These are phyloP conservation scores for Strigamia crassipes DNA, from an alignment of 2,888 invertebrate species.

Conservation along the genomic window DNA sequence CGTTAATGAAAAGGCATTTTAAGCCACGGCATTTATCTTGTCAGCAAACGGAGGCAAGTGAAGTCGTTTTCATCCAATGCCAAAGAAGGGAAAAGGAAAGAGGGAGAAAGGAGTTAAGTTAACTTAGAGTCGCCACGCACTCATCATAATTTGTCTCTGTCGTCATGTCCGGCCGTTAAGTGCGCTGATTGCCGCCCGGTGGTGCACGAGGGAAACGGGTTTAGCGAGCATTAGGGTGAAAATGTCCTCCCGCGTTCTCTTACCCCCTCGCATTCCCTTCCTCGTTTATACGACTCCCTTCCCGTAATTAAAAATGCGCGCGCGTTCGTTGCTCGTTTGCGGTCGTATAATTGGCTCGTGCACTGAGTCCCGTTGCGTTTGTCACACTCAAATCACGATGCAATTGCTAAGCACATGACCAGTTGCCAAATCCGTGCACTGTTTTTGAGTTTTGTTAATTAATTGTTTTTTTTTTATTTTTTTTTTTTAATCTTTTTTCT, in stretches of 20 bases:
- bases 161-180: constrained; percentile 42
- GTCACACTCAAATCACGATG: constrained; percentile 40
- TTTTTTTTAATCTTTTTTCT: background rate
- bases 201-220: constrained; percentile 42
- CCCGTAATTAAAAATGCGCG: constrained; percentile 41
- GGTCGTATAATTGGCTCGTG: constrained; percentile 42
- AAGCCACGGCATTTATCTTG: constrained; percentile 18
- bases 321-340: constrained; percentile 42
- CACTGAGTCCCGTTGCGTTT: constrained; percentile 40
- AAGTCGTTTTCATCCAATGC: constrained; percentile 28
- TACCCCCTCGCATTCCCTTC: constrained; percentile 25
- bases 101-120: constrained; percentile 41
- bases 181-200: constrained; percentile 42
- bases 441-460: background rate
- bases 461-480: background rate
- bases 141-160: constrained; percentile 42
- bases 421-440: constrained; percentile 27
- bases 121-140: constrained; percentile 38
- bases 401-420: constrained; percentile 29
- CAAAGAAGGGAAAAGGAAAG: constrained; percentile 33
- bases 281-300: constrained; percentile 40
- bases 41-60: constrained; percentile 42
- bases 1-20: constrained; percentile 29
- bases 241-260: constrained; percentile 37
- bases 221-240: constrained; percentile 35